These are phyloP conservation scores for Botia almorhae DNA, from an alignment of 2,797 vertebrate genomes.

Conservation along the genomic window DNA sequence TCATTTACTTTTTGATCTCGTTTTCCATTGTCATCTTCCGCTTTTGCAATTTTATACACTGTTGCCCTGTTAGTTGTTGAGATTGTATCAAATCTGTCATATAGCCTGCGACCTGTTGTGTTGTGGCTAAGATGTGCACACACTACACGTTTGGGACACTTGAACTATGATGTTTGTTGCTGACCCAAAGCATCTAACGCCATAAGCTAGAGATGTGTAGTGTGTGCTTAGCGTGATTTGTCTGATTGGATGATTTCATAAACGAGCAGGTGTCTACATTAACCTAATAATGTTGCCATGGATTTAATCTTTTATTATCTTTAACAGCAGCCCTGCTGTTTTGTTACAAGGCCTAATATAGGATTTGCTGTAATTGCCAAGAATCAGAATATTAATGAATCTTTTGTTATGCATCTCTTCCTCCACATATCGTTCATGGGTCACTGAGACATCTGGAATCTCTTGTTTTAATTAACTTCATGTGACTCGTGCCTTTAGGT, in stretches of 20 bases:
- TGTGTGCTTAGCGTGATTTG: not conserved
- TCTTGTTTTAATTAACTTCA: conserved; percentile 3
- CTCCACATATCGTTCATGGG: not conserved
- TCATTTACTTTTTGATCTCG: too few relatives aligned
- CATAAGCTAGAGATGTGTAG: not conserved
- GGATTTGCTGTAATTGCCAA: not conserved
- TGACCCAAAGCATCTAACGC: too few relatives aligned
- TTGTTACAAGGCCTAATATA: not conserved
- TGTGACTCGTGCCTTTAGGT: not conserved
- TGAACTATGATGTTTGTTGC: too few relatives aligned
- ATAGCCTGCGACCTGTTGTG: not conserved
- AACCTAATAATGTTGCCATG: not conserved
- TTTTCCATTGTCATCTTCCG: too few relatives aligned
- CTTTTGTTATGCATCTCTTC: not conserved
- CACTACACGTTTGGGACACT: not conserved
- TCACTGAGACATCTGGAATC: not conserved
- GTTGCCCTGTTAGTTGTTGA: too few relatives aligned
- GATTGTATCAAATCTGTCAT: too few relatives aligned
- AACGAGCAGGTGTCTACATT: not conserved
- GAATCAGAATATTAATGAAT: conserved; percentile 3
- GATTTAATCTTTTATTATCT: not conserved
- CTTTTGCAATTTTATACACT: too few relatives aligned
- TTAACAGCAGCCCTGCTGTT: not conserved
- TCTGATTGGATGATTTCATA: not conserved
- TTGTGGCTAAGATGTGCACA: not conserved